These are phyloP conservation scores for Hippopotamyrus pictus DNA, from an alignment of 2,797 vertebrate species.

Conservation along the genomic window DNA sequence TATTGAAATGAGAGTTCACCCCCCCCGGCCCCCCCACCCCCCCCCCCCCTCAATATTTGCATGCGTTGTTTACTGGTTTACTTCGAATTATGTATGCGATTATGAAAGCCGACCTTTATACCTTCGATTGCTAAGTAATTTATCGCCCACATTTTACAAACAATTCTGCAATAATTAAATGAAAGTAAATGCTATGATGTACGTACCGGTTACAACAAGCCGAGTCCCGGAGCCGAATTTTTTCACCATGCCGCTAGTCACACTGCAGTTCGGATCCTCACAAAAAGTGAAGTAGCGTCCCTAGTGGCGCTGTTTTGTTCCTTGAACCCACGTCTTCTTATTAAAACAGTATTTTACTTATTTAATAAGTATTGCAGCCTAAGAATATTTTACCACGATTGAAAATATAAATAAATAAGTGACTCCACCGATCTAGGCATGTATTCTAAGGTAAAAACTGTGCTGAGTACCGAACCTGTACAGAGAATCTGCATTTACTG, in stretches of 20 bases:
- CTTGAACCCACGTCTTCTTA: not conserved
- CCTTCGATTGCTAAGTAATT: not conserved
- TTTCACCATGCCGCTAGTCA: not conserved
- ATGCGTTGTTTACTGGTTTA: not conserved
- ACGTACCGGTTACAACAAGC: not conserved
- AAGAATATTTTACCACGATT: not conserved
- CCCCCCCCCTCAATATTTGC: not conserved
- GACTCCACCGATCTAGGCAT: not conserved
- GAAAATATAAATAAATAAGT: not conserved
- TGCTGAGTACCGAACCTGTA: not conserved
- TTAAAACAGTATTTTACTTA: not conserved
- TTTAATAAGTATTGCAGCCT: not conserved
- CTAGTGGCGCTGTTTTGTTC: not conserved
- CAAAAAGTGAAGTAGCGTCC: not conserved
- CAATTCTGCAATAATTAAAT: not conserved
- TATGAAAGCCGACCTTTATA: not conserved
- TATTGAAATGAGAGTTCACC: not conserved
- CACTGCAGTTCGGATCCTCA: not conserved
- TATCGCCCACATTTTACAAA: not conserved
- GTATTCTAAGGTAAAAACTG: not conserved
- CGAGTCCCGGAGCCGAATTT: not conserved
- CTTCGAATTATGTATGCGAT: not conserved
- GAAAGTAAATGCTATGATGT: not conserved
- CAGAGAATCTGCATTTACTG: not conserved
- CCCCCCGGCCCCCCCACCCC: no score